Evolutionary conservation across 2,113 vertebrate species (phyloP), one percentile per base, ranked within the genome.

Genomic region (Pseudorasbora parva): DNA sequence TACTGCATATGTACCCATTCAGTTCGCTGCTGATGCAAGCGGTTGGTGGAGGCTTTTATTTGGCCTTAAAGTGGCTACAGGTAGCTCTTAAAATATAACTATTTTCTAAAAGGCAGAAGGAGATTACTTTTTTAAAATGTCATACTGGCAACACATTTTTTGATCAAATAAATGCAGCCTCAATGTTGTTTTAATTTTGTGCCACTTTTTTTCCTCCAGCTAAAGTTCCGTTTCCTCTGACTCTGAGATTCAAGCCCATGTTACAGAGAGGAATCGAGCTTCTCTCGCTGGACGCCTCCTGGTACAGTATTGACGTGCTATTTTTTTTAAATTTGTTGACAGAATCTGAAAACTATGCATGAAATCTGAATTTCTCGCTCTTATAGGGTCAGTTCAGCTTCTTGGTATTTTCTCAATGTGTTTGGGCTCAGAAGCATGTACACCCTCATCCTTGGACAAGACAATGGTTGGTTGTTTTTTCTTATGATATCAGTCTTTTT

Each of bases 221-320:
- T 1, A 95, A 95, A 89, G 94, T 94, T 12, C 91, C 94, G 0
- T 95, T 95, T 73, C 94, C 93, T 1, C 84, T 95, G 83, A 95
- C 95, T 0, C 90, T 96, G 83, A 91, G 95, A 86, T 96, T 95
- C 87, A 96, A 96, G 85, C 95, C 95, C 3, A 96, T 96, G 95
- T 86, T 96, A 25, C 95, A 96, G 90, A 84, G 95, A 73, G 95
- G 95, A 2, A 94, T 96, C 21, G 95, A 96, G 78, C 92, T 96
- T 86, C 88, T 93, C 75, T 95, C 95, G 0, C 93, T 96, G 64
- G 95, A 96, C 1, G 94, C 94, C 3, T 95, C 94, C 19, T 96
- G 95, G 95, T 96, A 91, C 82, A 84, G 37, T 54, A 23, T n/a
- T 57, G 19, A 54, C 1, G 8, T 4, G n/a, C 45, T 14, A 11